Evolutionary conservation across 2,113 vertebrate species (phyloP).

Genomic region (Tricholaema leucomelas): DNA sequence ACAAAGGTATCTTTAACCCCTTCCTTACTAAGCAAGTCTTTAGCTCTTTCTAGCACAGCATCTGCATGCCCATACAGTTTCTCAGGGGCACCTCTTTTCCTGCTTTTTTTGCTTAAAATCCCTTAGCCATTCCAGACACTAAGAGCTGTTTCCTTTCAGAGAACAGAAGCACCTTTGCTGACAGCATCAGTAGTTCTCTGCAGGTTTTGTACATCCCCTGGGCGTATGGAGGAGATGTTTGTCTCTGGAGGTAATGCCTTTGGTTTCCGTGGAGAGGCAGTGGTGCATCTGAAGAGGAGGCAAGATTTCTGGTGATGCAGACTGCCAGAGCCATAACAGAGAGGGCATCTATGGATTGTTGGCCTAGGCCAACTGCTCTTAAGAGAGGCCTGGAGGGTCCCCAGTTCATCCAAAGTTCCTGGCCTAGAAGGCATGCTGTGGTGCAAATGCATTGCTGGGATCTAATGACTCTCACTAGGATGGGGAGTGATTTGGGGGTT

Average conservation of each 20-base stretch:
- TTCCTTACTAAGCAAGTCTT: not conserved
- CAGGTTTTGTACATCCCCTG: not conserved
- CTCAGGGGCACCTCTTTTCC: not conserved
- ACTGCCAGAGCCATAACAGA: not conserved
- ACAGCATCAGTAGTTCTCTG: not conserved
- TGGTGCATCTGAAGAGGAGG: not conserved
- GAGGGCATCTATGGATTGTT: not conserved
- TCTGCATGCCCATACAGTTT: rapidly evolving
- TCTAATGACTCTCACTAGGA: not conserved
- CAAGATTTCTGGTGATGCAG: not conserved
- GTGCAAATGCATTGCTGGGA: rapidly evolving
- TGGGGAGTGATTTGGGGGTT: not conserved
- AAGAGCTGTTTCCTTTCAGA: not conserved
- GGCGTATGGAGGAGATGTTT: not conserved
- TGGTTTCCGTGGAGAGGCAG: constrained; percentile 25
- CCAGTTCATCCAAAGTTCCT: not conserved
- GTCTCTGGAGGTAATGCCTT: not conserved
- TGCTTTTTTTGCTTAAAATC: not conserved
- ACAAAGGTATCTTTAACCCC: not conserved
- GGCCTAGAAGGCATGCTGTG: not conserved
- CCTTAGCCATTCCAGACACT: not conserved
- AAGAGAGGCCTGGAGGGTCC: not conserved
- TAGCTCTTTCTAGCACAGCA: not conserved
- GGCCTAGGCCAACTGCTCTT: rapidly evolving
- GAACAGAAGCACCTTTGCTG: rapidly evolving